phyloP scores from a whole-genome alignment of 2,113 vertebrate genomes.

The Gambusia holbrooki region DNA sequence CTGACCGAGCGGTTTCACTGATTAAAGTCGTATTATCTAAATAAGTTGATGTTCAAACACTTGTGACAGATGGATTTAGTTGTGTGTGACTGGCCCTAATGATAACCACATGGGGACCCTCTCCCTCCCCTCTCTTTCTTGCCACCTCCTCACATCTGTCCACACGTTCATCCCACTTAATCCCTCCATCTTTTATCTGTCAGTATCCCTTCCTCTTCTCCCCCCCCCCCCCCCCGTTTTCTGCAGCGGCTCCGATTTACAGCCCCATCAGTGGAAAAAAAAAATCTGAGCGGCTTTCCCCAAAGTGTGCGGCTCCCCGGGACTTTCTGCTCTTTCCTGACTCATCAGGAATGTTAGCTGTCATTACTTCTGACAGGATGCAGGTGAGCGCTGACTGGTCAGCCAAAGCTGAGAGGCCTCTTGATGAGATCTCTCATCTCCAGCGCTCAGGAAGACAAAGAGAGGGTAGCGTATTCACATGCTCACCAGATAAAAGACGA shows the following conservation, averaged over 20 bases:
- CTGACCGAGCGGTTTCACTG: conserved; percentile 25
- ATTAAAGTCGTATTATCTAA: conserved; percentile 30
- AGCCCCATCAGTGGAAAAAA: conserved; percentile 52
- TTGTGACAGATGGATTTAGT: conserved; percentile 1
- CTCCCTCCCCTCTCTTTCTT: neutral
- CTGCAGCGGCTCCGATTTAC: conserved; percentile 30
- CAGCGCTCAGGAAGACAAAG: conserved; percentile 6
- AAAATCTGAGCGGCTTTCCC: conserved; percentile 49
- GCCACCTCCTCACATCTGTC: conserved; percentile 49
- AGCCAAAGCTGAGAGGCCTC: conserved; percentile 47
- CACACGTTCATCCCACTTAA: conserved; percentile 36
- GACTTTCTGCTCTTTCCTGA: conserved; percentile 45
- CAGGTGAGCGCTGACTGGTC: conserved; percentile 63
- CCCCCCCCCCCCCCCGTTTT: conserved; percentile 31
- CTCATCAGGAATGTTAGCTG: conserved; percentile 59
- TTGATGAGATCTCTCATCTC: conserved; percentile 30
- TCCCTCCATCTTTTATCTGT: conserved; percentile 55
- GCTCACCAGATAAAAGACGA: conserved; percentile 27
- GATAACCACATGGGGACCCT: conserved; percentile 52
- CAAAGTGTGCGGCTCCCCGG: conserved; percentile 26
- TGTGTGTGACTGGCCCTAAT: conserved; percentile 42
- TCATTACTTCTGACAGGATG: conserved; percentile 61
- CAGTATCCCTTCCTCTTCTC: conserved; percentile 31
- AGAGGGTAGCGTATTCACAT: conserved; percentile 6
- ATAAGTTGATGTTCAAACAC: conserved; percentile 1